Evolutionary conservation across 1,140 invertebrate species (phyloP).

Genomic region (Drosophila kepulauana): DNA sequence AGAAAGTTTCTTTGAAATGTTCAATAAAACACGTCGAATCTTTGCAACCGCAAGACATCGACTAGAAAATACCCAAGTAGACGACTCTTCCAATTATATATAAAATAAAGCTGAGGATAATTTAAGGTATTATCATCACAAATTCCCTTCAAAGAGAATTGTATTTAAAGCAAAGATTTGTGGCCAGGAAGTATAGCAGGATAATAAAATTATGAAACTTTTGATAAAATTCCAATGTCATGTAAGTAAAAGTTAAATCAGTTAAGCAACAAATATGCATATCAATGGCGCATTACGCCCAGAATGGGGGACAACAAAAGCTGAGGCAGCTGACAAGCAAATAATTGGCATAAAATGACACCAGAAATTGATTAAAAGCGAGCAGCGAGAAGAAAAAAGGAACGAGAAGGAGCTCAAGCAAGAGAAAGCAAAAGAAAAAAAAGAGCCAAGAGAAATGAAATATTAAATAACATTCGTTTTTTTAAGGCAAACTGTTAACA

Average conservation of each 20-base stretch:
- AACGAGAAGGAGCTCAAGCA: not conserved
- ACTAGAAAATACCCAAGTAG: not conserved
- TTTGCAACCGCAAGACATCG: not conserved
- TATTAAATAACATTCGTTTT: conserved; percentile 67
- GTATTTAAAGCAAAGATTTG: conserved; percentile 3
- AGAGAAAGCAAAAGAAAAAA: conserved; percentile 8
- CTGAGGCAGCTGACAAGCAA: conserved; percentile 39
- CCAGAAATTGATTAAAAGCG: conserved; percentile 71
- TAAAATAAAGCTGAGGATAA: no score
- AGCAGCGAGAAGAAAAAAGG: not conserved
- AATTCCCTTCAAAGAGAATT: not conserved
- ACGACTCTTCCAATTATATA: no score
- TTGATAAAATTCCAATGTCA: conserved; percentile 13
- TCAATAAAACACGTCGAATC: not conserved
- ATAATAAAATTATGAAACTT: conserved; percentile 19
- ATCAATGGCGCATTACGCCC: conserved; percentile 24
- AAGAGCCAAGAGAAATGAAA: conserved; percentile 48
- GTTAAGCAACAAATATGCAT: conserved; percentile 37
- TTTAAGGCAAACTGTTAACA: conserved; percentile 64
- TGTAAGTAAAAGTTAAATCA: conserved; percentile 26
- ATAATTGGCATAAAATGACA: conserved; percentile 79
- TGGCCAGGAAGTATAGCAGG: not conserved
- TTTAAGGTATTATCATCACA: not conserved
- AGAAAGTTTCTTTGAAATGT: not conserved
- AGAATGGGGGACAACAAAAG: conserved; percentile 4